phyloP scores from a whole-genome alignment of 2,888 invertebrate species.

The Tetragnatha montana region DNA sequence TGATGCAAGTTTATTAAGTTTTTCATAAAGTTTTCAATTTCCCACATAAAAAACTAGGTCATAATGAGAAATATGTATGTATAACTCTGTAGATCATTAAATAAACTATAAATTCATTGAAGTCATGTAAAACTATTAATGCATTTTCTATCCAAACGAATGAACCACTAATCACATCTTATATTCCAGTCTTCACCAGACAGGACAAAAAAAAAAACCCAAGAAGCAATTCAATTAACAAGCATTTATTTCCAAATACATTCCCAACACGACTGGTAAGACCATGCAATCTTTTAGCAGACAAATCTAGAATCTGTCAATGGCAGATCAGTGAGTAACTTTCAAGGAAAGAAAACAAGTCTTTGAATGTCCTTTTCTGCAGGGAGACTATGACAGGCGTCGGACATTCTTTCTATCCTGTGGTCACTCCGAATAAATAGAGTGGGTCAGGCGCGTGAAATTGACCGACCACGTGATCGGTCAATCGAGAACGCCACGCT shows the following conservation, averaged over 20 bases:
- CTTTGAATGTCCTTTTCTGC: background rate
- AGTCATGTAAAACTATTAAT: no score
- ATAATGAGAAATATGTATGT: no score
- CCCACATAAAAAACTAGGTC: no score
- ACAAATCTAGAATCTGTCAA: background rate
- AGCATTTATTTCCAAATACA: background rate
- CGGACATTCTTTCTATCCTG: background rate
- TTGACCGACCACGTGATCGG: constrained; percentile 49
- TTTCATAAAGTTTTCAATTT: no score
- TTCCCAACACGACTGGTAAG: background rate
- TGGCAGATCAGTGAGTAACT: background rate
- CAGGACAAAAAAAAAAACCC: no score
- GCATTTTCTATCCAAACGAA: no score
- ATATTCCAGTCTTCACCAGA: no score
- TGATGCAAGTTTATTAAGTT: no score
- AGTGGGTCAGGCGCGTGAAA: constrained; percentile 48
- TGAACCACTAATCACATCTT: no score
- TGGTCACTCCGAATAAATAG: constrained; percentile 51
- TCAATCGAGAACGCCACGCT: constrained; percentile 24
- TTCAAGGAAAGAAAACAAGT: background rate
- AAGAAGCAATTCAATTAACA: background rate
- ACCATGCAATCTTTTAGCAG: background rate
- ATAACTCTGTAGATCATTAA: no score
- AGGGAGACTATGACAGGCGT: constrained; percentile 7
- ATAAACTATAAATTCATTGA: no score